phyloP scores from a whole-genome alignment of 2,113 vertebrate species.

The Hippolais icterina region DNA sequence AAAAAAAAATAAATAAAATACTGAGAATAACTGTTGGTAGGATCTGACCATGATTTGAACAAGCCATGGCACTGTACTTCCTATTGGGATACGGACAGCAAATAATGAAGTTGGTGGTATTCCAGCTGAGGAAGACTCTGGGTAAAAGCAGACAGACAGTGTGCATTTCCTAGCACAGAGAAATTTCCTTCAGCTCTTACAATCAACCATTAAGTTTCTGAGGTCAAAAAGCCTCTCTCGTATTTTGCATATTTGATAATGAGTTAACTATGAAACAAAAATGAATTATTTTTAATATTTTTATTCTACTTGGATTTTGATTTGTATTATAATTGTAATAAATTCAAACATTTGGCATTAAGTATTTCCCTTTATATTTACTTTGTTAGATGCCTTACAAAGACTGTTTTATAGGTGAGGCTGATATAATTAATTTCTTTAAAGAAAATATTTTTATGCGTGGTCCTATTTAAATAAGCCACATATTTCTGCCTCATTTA shows the following conservation, averaged over 20 bases:
- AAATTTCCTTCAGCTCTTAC: neutral
- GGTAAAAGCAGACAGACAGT: neutral
- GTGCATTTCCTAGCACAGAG: neutral
- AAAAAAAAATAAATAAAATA: neutral
- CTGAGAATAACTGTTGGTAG: neutral
- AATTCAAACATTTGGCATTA: neutral
- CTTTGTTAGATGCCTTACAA: neutral
- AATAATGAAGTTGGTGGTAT: neutral
- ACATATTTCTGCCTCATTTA: slow-evolving; percentile 30
- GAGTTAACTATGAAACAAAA: neutral
- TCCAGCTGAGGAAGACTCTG: slow-evolving; percentile 1
- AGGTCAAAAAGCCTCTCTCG: neutral
- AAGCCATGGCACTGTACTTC: neutral
- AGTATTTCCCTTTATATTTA: neutral
- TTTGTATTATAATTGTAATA: neutral
- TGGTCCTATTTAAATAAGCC: neutral
- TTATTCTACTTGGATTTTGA: neutral
- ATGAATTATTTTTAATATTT: neutral
- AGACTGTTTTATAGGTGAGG: neutral
- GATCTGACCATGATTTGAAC: neutral
- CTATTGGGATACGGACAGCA: neutral
- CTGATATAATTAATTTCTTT: neutral
- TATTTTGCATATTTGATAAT: neutral
- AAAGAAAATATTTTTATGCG: neutral
- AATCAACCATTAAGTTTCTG: neutral